These are phyloP conservation scores for Arion vulgaris DNA, from an alignment of 1,140 invertebrate genomes.

Conservation along the genomic window DNA sequence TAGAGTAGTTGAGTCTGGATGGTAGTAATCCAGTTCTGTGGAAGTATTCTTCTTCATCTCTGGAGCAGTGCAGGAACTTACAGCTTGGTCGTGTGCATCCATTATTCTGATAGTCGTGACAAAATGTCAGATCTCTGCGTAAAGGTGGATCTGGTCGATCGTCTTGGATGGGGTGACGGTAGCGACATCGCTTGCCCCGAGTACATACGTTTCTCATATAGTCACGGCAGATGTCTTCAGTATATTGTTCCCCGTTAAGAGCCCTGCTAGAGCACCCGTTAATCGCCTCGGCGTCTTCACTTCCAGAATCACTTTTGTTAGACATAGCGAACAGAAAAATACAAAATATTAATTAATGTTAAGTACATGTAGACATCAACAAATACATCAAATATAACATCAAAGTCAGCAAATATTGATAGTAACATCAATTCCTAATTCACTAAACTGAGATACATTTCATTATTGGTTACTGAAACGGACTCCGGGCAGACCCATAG, in stretches of 20 bases:
- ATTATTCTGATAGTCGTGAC: slow-evolving; percentile 88
- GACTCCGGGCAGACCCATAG: too few relatives aligned
- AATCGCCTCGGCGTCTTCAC: slow-evolving; percentile 51
- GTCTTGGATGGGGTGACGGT: slow-evolving; percentile 63
- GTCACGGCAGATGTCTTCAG: slow-evolving; percentile 75
- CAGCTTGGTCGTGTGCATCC: slow-evolving; percentile 74
- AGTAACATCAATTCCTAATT: background rate
- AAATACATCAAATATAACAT: background rate
- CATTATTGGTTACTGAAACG: background rate
- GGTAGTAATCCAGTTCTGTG: slow-evolving; percentile 72
- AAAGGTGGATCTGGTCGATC: slow-evolving; percentile 41
- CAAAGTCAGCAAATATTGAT: background rate
- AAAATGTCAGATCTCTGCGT: slow-evolving; percentile 78
- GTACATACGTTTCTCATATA: slow-evolving; percentile 81
- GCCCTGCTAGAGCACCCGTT: slow-evolving; percentile 12
- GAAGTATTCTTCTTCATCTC: slow-evolving; percentile 85
- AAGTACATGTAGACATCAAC: background rate
- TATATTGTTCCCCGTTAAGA: slow-evolving; percentile 48
- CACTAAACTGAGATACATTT: background rate
- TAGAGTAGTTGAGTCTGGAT: slow-evolving; percentile 59
- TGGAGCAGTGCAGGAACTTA: slow-evolving; percentile 85
- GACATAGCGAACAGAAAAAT: slow-evolving; percentile 56
- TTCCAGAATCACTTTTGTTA: slow-evolving; percentile 67
- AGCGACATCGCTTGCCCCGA: slow-evolving; percentile 84
- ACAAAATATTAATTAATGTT: background rate